Percentiles rank a stretch among this genome's conserved stretches.
Conservation (phyloP, 1,140 invertebrate species). For the Akabosia matsudoensis region DNA sequence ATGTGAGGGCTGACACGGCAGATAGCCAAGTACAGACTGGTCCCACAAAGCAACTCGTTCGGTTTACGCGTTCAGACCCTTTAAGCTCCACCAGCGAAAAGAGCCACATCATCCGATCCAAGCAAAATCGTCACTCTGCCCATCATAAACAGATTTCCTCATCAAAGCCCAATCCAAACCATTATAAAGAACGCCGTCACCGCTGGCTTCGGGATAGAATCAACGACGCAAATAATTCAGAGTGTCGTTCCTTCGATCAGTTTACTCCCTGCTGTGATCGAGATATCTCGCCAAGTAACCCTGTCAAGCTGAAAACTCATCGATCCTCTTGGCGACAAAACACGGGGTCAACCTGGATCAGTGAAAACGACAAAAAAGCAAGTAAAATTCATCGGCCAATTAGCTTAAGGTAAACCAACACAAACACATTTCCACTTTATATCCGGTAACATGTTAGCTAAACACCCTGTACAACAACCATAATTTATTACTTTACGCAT, state of each 20-base stretch:
- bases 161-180: not conserved
- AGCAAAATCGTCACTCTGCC: not conserved
- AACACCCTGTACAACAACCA: too few relatives aligned
- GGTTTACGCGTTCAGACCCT: not conserved
- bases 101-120: not conserved
- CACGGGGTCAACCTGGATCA: not conserved
- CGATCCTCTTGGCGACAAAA: not conserved
- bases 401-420: not conserved
- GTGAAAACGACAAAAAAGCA: slow-evolving; percentile 1
- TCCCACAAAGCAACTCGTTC: not conserved
- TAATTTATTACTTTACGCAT: too few relatives aligned
- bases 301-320: not conserved
- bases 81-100: not conserved
- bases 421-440: not conserved
- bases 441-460: too few relatives aligned
- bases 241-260: not conserved
- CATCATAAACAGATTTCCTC: not conserved
- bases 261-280: not conserved
- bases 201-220: not conserved
- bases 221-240: not conserved
- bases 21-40: not conserved
- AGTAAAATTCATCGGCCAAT: not conserved
- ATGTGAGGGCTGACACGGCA: not conserved
- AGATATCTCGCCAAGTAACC: not conserved
- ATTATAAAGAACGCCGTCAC: not conserved